A percentile compares a stretch with the other conserved stretches of the same genome.
Conservation (phyloP, 2,888 invertebrate genomes). For the Tanypteryx hageni region DNA sequence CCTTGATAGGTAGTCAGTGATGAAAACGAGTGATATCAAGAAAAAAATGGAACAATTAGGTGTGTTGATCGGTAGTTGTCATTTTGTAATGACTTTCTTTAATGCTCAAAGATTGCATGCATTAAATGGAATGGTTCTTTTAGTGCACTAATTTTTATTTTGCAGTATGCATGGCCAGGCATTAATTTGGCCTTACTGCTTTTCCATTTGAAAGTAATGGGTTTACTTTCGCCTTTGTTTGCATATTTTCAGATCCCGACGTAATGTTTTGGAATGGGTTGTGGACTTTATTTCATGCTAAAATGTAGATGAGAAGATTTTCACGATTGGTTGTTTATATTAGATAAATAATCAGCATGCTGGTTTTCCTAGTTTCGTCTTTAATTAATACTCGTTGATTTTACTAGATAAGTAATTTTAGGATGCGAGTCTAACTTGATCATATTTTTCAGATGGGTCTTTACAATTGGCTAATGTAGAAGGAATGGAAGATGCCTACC, state of each 20-base stretch:
- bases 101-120: conserved; percentile 65
- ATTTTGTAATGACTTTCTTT: conserved; percentile 59
- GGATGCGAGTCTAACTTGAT: neutral
- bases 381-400: neutral
- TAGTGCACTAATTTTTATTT: conserved; percentile 48
- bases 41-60: conserved; percentile 67
- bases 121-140: conserved; percentile 42
- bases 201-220: neutral
- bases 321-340: neutral
- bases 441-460: conserved; percentile 69
- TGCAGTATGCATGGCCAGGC: conserved; percentile 58
- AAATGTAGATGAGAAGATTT: neutral
- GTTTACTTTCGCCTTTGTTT: neutral
- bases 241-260: neutral
- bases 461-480: conserved; percentile 70
- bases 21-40: conserved; percentile 61
- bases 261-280: conserved; percentile 36
- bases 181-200: conserved; percentile 52
- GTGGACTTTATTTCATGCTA: conserved; percentile 31
- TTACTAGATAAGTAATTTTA: neutral
- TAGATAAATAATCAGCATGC: conserved; percentile 48
- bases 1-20: conserved; percentile 59
- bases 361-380: conserved; percentile 10
- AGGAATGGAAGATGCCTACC: conserved; percentile 74
- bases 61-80: conserved; percentile 66